Base-by-base conservation (phyloP, 2,113 vertebrate species). In the Sarotherodon lohbergeri region DNA sequence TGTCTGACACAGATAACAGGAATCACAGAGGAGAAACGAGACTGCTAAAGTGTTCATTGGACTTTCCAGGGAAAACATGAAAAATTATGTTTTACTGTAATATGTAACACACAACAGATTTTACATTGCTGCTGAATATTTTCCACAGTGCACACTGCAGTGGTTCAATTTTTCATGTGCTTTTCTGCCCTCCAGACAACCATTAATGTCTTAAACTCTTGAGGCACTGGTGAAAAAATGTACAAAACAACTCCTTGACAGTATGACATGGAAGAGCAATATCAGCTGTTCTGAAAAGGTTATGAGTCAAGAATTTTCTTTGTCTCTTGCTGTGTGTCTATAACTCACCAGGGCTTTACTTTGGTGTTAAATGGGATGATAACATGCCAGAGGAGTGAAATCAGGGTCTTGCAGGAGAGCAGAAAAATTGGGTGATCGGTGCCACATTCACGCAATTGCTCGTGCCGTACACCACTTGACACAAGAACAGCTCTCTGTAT, bases 401-500 rank as follows among this genome's bases (percentile, higher is more conserved):
- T 90, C 78, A 54, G 36, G 36, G 78, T 10, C 88, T 89, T 90
- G 81, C 80, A 87, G 80, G 63, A 71, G 10, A 52, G 81, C 86
- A 19, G 81, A 86, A 66, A 90, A 85, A 88, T 32, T 59, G 55
- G 84, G 50, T 80, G 88, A 93, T 85, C 59, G 87, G 90, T 88
- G 80, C 46, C 86, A 81, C 83, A 76, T 81, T 89, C 56, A 36
- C 81, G 12, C 81, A 82, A 88, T 80, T 80, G 24, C 86, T 88
- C 24, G 6, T 27, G 89, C 90, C 66, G 1, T 81, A 88, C 68
- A 91, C 84, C 90, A 34, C 43, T 50, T 9, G 32, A 83, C 85
- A 83, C 83, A 56, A n/a, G 46, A 93, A 84, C 83, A 89, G 87
- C 87, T 56, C 82, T 61, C 59, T 46, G 73, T 32, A 78, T 80